These are phyloP conservation scores for Gymnoscopelus braueri DNA, from an alignment of 2,797 vertebrate genomes.

Conservation along the genomic window DNA sequence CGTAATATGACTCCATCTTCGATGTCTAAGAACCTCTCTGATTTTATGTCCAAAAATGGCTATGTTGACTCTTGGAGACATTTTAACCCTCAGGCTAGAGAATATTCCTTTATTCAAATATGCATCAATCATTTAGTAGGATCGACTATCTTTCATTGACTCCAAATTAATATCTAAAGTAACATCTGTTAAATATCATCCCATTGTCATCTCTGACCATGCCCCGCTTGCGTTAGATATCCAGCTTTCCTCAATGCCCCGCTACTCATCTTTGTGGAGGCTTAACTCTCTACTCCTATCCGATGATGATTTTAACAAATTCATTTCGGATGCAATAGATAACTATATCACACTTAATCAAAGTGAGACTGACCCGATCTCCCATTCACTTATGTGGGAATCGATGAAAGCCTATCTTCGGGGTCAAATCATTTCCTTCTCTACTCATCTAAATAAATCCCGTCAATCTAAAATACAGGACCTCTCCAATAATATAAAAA, in stretches of 20 bases:
- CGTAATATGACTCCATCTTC: neutral
- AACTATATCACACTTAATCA: neutral
- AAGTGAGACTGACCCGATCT: slow-evolving; percentile 5
- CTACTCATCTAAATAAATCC: too few relatives aligned
- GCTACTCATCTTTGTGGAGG: neutral
- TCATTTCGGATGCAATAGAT: too few relatives aligned
- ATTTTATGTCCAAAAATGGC: neutral
- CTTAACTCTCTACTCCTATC: neutral
- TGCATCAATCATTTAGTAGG: too few relatives aligned
- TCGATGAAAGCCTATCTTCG: slow-evolving; percentile 1
- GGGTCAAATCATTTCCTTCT: too few relatives aligned
- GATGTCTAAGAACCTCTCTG: neutral
- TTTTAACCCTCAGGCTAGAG: neutral
- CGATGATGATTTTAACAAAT: neutral
- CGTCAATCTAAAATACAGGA: too few relatives aligned
- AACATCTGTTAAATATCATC: too few relatives aligned
- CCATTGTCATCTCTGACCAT: too few relatives aligned
- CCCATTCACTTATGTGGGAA: slow-evolving; percentile 2
- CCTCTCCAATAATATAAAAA: too few relatives aligned
- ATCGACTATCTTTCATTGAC: too few relatives aligned
- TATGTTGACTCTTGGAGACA: neutral
- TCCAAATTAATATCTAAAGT: too few relatives aligned
- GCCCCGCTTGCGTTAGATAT: too few relatives aligned
- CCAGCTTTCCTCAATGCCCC: neutral
- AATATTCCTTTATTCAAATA: too few relatives aligned